phyloP scores from a whole-genome alignment of 1,140 invertebrate genomes.

The Drosophila orena region DNA sequence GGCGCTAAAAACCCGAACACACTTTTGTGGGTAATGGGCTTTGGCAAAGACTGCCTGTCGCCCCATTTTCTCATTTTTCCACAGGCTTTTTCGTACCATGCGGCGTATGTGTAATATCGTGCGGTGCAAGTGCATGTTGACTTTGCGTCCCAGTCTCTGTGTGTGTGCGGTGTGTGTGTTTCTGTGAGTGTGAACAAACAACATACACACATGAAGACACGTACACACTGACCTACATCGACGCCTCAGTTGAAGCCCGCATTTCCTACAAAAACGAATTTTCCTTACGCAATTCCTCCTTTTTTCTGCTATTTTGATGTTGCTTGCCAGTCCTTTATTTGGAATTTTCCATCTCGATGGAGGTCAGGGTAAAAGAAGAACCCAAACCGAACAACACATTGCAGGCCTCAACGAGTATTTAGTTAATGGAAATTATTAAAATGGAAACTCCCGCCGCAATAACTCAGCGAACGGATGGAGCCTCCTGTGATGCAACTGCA shows the following conservation, averaged over 20 bases:
- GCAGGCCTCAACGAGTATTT: slow-evolving; percentile 50
- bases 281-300: slow-evolving; percentile 56
- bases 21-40: slow-evolving; percentile 71
- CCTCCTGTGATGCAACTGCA: slow-evolving; percentile 24
- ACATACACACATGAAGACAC: slow-evolving; percentile 16
- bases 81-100: slow-evolving; percentile 29
- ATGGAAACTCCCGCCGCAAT: slow-evolving; percentile 35
- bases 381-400: slow-evolving; percentile 17
- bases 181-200: slow-evolving; percentile 56
- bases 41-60: slow-evolving; percentile 43
- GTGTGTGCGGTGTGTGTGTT: slow-evolving; percentile 44
- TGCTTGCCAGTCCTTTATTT: slow-evolving; percentile 9
- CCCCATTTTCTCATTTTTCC: slow-evolving; percentile 23
- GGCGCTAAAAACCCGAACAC: slow-evolving; percentile 71
- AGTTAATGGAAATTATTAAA: slow-evolving; percentile 76
- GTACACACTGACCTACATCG: slow-evolving; percentile 66
- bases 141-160: slow-evolving; percentile 55
- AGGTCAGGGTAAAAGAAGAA: slow-evolving; percentile 26
- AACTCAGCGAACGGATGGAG: slow-evolving; percentile 3
- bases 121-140: slow-evolving; percentile 67
- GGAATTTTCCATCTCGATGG: slow-evolving; percentile 17
- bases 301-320: slow-evolving; percentile 21
- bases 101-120: slow-evolving; percentile 62
- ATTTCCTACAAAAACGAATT: slow-evolving; percentile 57
- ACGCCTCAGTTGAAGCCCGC: slow-evolving; percentile 60